Evolutionary conservation across 2,888 invertebrate species (phyloP).

Genomic region (Heliconius aoede): DNA sequence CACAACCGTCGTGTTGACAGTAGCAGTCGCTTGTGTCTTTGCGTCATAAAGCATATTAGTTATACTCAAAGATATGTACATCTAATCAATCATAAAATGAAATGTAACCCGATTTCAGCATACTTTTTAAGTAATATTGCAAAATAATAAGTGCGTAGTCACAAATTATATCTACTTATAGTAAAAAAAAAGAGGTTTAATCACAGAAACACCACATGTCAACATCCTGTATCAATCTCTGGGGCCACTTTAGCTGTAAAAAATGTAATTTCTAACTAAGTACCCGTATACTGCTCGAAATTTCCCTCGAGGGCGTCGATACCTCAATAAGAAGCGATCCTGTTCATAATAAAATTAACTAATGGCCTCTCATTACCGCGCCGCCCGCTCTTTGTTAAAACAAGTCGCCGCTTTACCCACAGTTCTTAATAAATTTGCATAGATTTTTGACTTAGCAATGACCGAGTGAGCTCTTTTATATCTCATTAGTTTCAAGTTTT

Average conservation of each 20-base stretch:
- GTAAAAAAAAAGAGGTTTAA: conserved; percentile 28
- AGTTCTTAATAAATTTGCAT: conserved; percentile 44
- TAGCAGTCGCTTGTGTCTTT: too few species aligned
- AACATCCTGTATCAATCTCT: conserved; percentile 32
- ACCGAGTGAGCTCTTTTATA: conserved; percentile 25
- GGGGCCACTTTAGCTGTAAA: conserved; percentile 35
- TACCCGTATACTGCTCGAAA: conserved; percentile 41
- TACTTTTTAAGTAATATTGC: conserved; percentile 10
- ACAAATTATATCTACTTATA: conserved; percentile 17
- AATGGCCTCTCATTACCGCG: conserved; percentile 58
- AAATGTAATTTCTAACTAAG: conserved; percentile 43
- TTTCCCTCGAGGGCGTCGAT: conserved; percentile 45
- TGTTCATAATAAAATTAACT: conserved; percentile 52
- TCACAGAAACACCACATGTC: conserved; percentile 23
- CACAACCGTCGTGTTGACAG: too few species aligned
- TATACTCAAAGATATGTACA: too few species aligned
- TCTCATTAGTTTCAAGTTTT: conserved; percentile 16
- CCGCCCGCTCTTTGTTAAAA: conserved; percentile 49
- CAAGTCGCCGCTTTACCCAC: conserved; percentile 47
- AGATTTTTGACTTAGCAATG: conserved; percentile 43
- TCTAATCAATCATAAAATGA: background rate
- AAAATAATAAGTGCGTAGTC: conserved; percentile 11
- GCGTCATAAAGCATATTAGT: too few species aligned
- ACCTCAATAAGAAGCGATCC: conserved; percentile 54
- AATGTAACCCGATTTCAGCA: background rate